Evolutionary conservation across 2,888 invertebrate species (phyloP), one percentile per base, ranked within the genome.

Genomic region (Zaprionus bogoriensis): DNA sequence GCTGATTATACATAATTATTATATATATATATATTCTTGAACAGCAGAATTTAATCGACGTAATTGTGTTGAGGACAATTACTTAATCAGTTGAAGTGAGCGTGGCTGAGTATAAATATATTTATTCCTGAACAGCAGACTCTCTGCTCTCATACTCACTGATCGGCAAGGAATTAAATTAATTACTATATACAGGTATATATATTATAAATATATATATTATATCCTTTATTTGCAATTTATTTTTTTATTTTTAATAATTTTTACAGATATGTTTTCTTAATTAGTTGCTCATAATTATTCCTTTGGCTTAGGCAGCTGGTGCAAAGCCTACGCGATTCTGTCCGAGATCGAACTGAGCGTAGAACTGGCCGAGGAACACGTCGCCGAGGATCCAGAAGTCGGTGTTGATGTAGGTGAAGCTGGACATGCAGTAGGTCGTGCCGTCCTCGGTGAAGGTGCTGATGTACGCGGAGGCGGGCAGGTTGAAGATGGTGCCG

Each of bases 371-470:
- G 48, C 98, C 98, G 89, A 99, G 96, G 92, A 99, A 99, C 72
- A 98, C 96, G 92, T 99, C 98, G 63, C 98, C 98, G 67, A 99
- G 93, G 91, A 99, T 99, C 99, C 99, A 99, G 82, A 98, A 93
- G 10, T 74, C 67, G 3, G 74, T 77, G 97, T 94, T 92, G 97
- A 98, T 88, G 2, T 55, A 98, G 93, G 48, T 96, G 92, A 99
- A 98, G 58, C 98, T 98, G 81, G 96, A 97, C 83, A 99, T 92
- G 88, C 99, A 99, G 58, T 17, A 61, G 25, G 42, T 46, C 27
- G 95, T 92, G 85, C 95, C 93, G 89, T 94, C 36, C 1, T 77
- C 70, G 4, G 19, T 17, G 28, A 64, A 63, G 20, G 9, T 48
- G 47, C 38, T 63, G 77, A 98, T 93, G 90, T 99, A 99, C 91